Percentiles rank a stretch among this genome's conserved stretches.
These are phyloP conservation scores for Scatophagus argus DNA, from an alignment of 2,113 vertebrate genomes.

Conservation along the genomic window DNA sequence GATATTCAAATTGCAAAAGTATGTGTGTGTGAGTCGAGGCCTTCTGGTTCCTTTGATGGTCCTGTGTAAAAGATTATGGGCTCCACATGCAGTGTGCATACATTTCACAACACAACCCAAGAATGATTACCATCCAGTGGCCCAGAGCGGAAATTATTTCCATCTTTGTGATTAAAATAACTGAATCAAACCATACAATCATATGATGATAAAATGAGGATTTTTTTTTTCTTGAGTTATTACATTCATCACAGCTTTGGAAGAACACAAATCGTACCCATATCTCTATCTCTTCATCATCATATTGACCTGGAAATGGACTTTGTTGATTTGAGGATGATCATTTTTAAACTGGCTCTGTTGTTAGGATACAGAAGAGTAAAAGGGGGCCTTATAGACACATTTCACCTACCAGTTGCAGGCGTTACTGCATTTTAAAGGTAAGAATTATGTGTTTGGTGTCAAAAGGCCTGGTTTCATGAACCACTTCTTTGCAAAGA, in stretches of 20 bases:
- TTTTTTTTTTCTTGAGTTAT: background rate
- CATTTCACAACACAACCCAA: conserved; percentile 8
- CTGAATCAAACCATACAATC: conserved; percentile 23
- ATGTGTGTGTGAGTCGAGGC: background rate
- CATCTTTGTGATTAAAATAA: conserved; percentile 41
- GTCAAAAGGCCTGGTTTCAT: background rate
- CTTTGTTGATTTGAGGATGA: background rate
- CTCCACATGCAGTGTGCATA: background rate
- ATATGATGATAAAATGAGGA: conserved; percentile 7
- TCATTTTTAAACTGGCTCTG: background rate
- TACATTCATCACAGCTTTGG: background rate
- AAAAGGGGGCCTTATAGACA: background rate
- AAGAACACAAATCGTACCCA: background rate
- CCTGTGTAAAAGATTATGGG: background rate
- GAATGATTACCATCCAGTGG: conserved; percentile 36
- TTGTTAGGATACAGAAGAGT: background rate
- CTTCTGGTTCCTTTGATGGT: conserved; percentile 1
- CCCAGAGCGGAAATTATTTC: conserved; percentile 29
- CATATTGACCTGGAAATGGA: background rate
- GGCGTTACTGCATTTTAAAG: background rate
- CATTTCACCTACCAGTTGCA: background rate
- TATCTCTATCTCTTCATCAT: background rate
- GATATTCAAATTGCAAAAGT: conserved; percentile 22
- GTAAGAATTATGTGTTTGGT: background rate
- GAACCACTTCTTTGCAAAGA: background rate